phyloP scores from a whole-genome alignment of 37 sponge, comb jelly and placozoan genomes.

The Mnemiopsis leidyi region DNA sequence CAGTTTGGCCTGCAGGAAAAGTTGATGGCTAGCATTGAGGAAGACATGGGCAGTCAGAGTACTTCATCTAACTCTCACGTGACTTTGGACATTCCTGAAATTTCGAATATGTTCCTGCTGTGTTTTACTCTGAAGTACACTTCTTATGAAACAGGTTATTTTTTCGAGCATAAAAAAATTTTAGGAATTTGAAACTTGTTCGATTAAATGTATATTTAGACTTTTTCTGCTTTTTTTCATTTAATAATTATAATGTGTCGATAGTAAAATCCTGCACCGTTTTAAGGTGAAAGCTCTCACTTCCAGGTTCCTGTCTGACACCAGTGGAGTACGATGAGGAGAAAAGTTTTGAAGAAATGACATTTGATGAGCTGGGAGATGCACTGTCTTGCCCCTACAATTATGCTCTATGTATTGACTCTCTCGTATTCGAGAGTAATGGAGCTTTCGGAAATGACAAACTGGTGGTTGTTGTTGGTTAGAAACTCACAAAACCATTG shows the following conservation, averaged over 20 bases:
- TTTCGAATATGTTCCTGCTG: constrained; percentile 47
- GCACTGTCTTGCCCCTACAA: constrained; percentile 56
- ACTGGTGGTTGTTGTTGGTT: constrained; percentile 41
- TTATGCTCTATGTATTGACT: constrained; percentile 62
- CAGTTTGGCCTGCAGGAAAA: constrained; percentile 63
- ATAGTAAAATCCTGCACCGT: too few relatives aligned
- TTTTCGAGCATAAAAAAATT: too few relatives aligned
- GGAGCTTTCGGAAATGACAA: constrained; percentile 41
- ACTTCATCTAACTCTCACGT: neutral
- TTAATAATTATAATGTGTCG: too few relatives aligned
- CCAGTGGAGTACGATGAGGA: constrained; percentile 53
- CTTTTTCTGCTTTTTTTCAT: too few relatives aligned
- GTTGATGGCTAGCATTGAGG: constrained; percentile 35
- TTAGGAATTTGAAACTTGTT: too few relatives aligned
- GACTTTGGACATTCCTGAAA: constrained; percentile 40
- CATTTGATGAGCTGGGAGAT: constrained; percentile 62
- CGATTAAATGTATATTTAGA: too few relatives aligned
- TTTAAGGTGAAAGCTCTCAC: too few relatives aligned
- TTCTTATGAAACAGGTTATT: constrained; percentile 57
- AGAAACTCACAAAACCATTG: too few relatives aligned
- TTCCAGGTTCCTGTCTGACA: constrained; percentile 37
- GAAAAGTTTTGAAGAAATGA: constrained; percentile 65
- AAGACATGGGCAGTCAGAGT: constrained; percentile 4
- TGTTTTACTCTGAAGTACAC: constrained; percentile 10
- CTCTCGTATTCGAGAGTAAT: constrained; percentile 42